A percentile compares a stretch with the other conserved stretches of the same genome.
Conservation (phyloP, 2,797 vertebrate species). For the Odontamblyopus lacepedii region DNA sequence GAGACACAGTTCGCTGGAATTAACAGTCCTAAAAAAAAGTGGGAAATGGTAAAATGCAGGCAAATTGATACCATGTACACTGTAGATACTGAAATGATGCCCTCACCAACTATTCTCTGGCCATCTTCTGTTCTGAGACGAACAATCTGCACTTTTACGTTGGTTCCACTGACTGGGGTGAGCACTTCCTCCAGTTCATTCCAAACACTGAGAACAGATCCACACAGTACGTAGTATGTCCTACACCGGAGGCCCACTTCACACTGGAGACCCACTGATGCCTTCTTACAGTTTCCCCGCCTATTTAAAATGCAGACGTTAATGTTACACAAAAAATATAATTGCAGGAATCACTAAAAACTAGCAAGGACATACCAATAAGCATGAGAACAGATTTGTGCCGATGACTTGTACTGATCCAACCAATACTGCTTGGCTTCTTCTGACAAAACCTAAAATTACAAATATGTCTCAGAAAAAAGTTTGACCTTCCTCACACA, state of each 20-base stretch:
- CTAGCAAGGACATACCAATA: conserved; percentile 85
- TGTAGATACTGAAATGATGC: background rate
- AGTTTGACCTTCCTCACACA: fast-evolving
- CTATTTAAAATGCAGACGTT: conserved; percentile 61
- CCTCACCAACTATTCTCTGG: conserved; percentile 92
- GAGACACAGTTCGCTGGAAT: conserved; percentile 97
- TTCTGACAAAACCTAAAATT: conserved; percentile 87
- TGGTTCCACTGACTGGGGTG: conserved; percentile 92
- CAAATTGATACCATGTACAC: background rate
- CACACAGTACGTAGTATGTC: conserved; percentile 93
- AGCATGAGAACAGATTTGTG: conserved; percentile 92
- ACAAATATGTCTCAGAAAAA: background rate
- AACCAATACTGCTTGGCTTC: conserved; percentile 93
- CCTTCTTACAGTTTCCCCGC: conserved; percentile 98
- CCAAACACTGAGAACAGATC: conserved; percentile 97
- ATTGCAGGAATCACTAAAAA: background rate
- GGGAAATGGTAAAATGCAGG: background rate
- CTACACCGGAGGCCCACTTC: conserved; percentile 94
- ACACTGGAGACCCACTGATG: conserved; percentile 89
- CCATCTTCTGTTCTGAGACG: conserved; percentile 94
- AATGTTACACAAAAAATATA: background rate
- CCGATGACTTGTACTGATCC: conserved; percentile 93
- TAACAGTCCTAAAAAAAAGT: conserved; percentile 85
- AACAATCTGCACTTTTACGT: conserved; percentile 98
- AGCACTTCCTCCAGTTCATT: conserved; percentile 96